Percentiles rank a stretch among this genome's conserved stretches.
phyloP scores from a whole-genome alignment of 2,113 vertebrate genomes.

The Albula goreensis region DNA sequence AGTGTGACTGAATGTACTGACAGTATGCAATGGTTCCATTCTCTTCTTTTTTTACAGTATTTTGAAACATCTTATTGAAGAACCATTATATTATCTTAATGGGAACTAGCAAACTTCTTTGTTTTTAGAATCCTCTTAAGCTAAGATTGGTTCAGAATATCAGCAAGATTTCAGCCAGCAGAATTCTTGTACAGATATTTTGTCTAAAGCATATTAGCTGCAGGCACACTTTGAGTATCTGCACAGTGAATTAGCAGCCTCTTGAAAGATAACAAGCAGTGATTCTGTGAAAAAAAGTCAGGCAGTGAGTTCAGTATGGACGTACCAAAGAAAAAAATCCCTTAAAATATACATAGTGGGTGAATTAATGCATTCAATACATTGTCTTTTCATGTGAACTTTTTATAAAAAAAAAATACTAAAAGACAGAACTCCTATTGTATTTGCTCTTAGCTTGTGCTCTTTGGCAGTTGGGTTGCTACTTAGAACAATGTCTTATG shows the following conservation, averaged over 20 bases:
- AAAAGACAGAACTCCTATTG: not conserved
- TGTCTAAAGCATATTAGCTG: not conserved
- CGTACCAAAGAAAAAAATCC: not conserved
- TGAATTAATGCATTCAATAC: not conserved
- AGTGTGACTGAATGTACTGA: not conserved
- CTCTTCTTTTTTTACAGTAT: not conserved
- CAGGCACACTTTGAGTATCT: not conserved
- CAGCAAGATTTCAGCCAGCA: not conserved
- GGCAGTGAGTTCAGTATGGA: not conserved
- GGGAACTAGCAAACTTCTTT: not conserved
- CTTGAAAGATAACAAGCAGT: not conserved
- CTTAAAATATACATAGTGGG: too few species aligned
- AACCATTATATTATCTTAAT: not conserved
- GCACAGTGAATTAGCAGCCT: not conserved
- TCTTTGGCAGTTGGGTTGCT: not conserved
- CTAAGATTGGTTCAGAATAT: not conserved
- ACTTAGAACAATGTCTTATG: not conserved
- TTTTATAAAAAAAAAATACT: not conserved
- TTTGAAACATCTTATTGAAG: not conserved
- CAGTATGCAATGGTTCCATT: not conserved
- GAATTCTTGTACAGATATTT: not conserved
- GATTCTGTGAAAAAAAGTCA: not conserved
- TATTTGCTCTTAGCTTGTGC: not conserved
- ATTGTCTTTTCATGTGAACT: not conserved
- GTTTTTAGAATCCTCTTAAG: not conserved